These are phyloP conservation scores for Sapajus apella DNA, from an alignment of 2,113 vertebrate genomes.

Conservation along the genomic window DNA sequence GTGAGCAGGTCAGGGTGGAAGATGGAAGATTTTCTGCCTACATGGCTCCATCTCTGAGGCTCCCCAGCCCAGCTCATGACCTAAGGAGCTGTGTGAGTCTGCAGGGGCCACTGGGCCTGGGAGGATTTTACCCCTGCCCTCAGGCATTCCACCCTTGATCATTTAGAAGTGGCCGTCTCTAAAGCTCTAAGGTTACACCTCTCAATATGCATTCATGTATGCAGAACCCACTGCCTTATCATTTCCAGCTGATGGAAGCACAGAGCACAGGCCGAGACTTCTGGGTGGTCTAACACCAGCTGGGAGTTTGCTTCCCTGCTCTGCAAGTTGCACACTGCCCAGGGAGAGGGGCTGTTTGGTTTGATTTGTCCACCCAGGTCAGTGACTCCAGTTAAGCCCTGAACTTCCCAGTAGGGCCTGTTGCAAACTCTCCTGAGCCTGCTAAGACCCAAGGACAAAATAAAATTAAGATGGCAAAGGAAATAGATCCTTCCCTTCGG, in stretches of 20 bases:
- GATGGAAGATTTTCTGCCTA: too few relatives aligned
- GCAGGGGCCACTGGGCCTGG: too few relatives aligned
- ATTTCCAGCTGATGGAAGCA: neutral
- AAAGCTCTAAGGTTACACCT: neutral
- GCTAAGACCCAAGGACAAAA: neutral
- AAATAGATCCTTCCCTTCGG: neutral
- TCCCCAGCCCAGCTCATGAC: neutral
- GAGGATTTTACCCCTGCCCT: neutral
- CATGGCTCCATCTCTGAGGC: neutral
- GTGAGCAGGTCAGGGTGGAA: neutral
- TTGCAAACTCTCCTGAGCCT: neutral
- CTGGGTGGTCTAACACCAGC: neutral
- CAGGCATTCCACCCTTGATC: neutral
- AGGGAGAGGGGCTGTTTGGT: neutral
- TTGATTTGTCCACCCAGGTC: neutral
- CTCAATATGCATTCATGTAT: neutral
- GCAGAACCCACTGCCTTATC: neutral
- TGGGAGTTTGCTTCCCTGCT: neutral
- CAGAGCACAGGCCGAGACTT: too few relatives aligned
- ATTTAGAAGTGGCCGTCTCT: neutral
- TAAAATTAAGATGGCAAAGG: neutral
- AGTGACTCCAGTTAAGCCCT: neutral
- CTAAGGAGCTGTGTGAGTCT: neutral
- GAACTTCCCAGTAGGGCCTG: neutral
- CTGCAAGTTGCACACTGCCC: neutral